These are phyloP conservation scores for Hymenochirus boettgeri DNA, from an alignment of 2,113 vertebrate genomes.

Conservation along the genomic window DNA sequence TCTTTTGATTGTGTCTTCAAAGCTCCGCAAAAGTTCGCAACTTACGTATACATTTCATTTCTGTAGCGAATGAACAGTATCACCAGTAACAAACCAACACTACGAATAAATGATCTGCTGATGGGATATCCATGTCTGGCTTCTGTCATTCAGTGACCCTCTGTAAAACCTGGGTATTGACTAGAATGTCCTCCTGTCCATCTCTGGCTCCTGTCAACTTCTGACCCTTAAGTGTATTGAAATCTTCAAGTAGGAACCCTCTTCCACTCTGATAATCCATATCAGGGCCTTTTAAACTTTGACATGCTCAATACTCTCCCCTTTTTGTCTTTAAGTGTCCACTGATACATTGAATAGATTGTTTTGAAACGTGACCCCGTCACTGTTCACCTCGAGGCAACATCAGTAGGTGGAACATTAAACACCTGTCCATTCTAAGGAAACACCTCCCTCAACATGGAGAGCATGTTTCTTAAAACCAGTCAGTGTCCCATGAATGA, in stretches of 20 bases:
- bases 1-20: no score
- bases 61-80: no score
- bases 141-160: neutral
- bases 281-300: neutral
- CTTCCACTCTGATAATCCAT: neutral
- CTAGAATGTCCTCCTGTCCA: neutral
- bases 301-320: neutral
- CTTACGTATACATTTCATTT: no score
- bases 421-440: neutral
- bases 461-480: no score
- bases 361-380: neutral
- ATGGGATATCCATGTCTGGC: neutral
- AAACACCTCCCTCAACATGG: no score
- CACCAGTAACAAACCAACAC: neutral
- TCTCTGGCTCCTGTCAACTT: neutral
- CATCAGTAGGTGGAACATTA: no score
- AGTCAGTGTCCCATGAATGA: no score
- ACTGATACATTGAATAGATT: neutral
- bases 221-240: neutral
- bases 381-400: neutral
- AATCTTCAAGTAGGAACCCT: neutral
- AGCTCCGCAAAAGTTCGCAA: no score
- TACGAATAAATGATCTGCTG: neutral
- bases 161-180: neutral
- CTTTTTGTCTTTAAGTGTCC: neutral